A percentile compares a stretch with the other conserved stretches of the same genome.
Evolutionary conservation across 2,888 invertebrate species (phyloP).

Genomic region (Agriopis marginaria): DNA sequence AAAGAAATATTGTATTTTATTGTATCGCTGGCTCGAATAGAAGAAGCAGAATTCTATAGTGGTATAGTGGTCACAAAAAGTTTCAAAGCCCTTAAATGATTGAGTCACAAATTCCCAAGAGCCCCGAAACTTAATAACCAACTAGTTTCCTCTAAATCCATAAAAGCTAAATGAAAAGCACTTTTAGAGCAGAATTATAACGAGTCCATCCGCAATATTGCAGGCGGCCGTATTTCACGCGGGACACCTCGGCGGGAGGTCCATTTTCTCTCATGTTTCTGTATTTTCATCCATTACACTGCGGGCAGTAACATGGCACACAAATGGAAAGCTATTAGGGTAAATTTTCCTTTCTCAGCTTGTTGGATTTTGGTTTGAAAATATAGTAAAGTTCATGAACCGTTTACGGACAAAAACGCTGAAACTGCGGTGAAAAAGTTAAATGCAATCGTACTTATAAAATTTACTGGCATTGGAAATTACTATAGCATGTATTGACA

Average conservation of each 20-base stretch:
- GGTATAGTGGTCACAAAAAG: too few relatives aligned
- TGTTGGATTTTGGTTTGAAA: neutral
- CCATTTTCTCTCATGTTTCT: slow-evolving; percentile 24
- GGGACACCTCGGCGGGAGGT: slow-evolving; percentile 40
- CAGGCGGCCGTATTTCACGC: slow-evolving; percentile 39
- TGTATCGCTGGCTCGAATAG: too few relatives aligned
- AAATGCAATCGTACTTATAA: too few relatives aligned
- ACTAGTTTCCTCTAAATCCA: slow-evolving; percentile 9
- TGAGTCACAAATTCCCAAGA: neutral
- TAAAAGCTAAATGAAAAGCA: slow-evolving; percentile 45
- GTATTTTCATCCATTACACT: slow-evolving; percentile 26
- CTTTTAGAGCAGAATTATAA: slow-evolving; percentile 42
- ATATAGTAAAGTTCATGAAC: neutral
- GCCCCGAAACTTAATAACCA: slow-evolving; percentile 4
- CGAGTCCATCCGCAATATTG: slow-evolving; percentile 38
- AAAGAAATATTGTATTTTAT: too few relatives aligned
- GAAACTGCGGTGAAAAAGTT: too few relatives aligned
- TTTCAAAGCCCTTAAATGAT: too few relatives aligned
- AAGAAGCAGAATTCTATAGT: too few relatives aligned
- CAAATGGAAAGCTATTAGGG: slow-evolving; percentile 12
- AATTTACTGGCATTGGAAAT: neutral
- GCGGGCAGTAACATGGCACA: slow-evolving; percentile 7
- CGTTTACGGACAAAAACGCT: neutral
- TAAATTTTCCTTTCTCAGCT: slow-evolving; percentile 1
- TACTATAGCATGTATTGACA: neutral